Evolutionary conservation across 2,888 invertebrate species (phyloP), one percentile per base, ranked within the genome.

Genomic region (Exephanes ischioxanthus): DNA sequence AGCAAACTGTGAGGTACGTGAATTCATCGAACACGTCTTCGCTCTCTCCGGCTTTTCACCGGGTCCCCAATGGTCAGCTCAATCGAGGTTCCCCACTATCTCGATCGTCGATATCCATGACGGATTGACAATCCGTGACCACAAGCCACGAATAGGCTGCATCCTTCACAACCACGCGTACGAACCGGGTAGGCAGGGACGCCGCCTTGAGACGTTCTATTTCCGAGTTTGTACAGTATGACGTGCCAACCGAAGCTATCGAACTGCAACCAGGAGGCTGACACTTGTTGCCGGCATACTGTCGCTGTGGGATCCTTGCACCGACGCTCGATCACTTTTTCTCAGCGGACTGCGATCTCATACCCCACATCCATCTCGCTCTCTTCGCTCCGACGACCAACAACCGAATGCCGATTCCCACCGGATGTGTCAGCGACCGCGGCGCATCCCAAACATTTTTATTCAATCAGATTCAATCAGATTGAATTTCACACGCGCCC

Each of bases 211-310:
- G 30, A 53, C 33, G 9, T 71, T 71, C 30, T n/a, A 30, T 71
- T 71, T n/a, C n/a, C 16, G 53, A n/a, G 5, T 53, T 53, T 30
- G 71, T 58, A 26, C 26, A 58, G 58, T 22, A 26, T 58, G 26
- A 58, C 26, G 58, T 14, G 26, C 11, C 58, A 22, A 26, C 26
- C 45, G 22, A 0, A 72, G 41, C 77, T 61, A 83, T 77, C 70
- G 71, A 77, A 83, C 33, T 45, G 55, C 37, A 5, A 58, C 67
- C 55, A 67, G 30, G 66, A 41, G 66, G 45, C 33, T 72, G 77
- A 71, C 83, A 83, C 83, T 83, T 83, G 83, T 83, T 83, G 83
- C 77, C 71, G 83, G 11, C 22, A 48, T 72, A 72, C 30, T 63
- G 16, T 41, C 61, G 19, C 37, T 22, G 7, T 41, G 19, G 26